phyloP scores from a whole-genome alignment of 2,797 vertebrate species.

The Okamejei kenojei region DNA sequence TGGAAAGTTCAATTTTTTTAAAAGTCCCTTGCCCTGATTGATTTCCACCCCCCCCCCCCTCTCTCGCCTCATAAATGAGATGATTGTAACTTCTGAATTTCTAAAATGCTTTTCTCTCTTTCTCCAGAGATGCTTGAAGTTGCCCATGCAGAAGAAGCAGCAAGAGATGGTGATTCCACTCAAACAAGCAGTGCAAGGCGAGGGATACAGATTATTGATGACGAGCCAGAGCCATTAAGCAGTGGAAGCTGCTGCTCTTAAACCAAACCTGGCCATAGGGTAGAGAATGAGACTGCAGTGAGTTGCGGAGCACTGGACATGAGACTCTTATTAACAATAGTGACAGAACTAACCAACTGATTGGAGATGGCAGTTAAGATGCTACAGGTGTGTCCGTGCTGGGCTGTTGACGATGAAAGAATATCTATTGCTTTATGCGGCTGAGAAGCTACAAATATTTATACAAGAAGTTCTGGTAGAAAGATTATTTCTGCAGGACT shows the following conservation, averaged over 20 bases:
- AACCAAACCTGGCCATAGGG: neutral
- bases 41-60: too few species aligned
- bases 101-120: too few species aligned
- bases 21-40: neutral
- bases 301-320: neutral
- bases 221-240: neutral
- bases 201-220: constrained; percentile 19
- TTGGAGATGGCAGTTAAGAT: neutral
- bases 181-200: neutral
- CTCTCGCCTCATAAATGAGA: neutral
- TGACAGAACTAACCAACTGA: neutral
- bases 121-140: constrained; percentile 19
- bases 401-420: neutral
- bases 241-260: constrained; percentile 13
- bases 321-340: neutral
- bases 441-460: neutral
- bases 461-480: neutral
- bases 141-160: constrained; percentile 24
- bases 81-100: neutral
- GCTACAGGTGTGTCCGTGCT: neutral
- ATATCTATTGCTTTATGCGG: neutral
- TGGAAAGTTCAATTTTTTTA: neutral
- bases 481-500: neutral
- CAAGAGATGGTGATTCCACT: neutral
- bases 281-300: neutral